Percentiles rank a stretch among this genome's conserved stretches.
Evolutionary conservation across 2,797 vertebrate species (phyloP).

Genomic region (Anabacerthia variegaticeps): DNA sequence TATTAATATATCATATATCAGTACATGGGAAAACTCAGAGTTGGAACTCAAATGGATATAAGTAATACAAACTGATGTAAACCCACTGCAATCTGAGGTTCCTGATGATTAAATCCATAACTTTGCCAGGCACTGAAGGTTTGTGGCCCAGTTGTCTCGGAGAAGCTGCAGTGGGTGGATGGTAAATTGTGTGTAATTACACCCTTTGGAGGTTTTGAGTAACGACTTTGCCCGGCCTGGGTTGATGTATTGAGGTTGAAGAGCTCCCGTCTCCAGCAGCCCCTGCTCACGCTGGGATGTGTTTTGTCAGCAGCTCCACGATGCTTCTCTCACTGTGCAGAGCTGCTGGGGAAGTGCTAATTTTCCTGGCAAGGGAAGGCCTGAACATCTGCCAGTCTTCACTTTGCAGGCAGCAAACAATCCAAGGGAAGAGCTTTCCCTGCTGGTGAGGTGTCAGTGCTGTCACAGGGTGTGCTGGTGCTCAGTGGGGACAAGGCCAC

Average conservation of each 20-base stretch:
- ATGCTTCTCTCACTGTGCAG: slow-evolving; percentile 1
- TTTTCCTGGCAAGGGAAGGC: slow-evolving; percentile 49
- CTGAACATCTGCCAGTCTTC: slow-evolving; percentile 58
- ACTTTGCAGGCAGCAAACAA: slow-evolving; percentile 6
- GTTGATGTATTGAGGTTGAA: not conserved
- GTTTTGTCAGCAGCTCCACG: slow-evolving; percentile 22
- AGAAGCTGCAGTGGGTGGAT: not conserved
- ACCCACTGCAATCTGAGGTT: too few species aligned
- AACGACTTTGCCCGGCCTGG: not conserved
- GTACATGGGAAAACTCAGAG: not conserved
- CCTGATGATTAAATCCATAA: not conserved
- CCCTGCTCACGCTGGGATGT: not conserved
- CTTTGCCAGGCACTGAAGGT: not conserved
- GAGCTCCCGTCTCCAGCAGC: not conserved
- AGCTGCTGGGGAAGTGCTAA: slow-evolving; percentile 36
- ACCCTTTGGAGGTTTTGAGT: not conserved
- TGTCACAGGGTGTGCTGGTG: not conserved
- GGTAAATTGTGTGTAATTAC: not conserved
- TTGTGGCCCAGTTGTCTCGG: not conserved
- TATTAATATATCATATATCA: not conserved
- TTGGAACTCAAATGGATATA: not conserved
- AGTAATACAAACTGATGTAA: not conserved
- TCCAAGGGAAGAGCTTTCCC: not conserved
- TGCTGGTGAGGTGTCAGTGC: not conserved
- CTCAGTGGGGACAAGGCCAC: not conserved